Conservation (phyloP, 2,113 vertebrate genomes). For the Gobius niger region DNA sequence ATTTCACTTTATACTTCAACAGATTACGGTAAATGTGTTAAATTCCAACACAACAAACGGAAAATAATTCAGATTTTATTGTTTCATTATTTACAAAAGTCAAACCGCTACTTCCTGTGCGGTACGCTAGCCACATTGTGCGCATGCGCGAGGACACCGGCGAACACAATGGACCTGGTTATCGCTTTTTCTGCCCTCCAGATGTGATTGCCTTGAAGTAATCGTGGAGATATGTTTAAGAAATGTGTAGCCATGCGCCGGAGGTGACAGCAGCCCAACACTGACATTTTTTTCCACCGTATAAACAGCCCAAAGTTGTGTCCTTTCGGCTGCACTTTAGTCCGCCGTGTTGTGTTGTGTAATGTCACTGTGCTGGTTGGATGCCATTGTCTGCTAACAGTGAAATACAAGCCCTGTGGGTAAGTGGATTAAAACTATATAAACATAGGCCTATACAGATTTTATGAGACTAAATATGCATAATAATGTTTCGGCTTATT, state of each 20-base stretch:
- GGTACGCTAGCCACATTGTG: accelerated
- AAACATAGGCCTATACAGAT: background rate
- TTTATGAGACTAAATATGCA: too few species aligned
- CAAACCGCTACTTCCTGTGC: conserved; percentile 25
- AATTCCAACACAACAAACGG: too few species aligned
- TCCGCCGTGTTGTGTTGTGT: too few species aligned
- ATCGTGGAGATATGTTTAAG: background rate
- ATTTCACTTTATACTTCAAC: too few species aligned
- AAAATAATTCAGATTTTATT: background rate
- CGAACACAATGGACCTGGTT: conserved; percentile 61
- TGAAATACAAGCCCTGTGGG: conserved; percentile 38
- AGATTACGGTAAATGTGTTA: too few species aligned
- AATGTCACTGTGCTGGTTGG: background rate
- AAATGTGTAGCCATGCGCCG: background rate
- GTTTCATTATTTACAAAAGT: background rate
- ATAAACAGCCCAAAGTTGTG: background rate
- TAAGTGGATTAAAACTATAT: conserved; percentile 30
- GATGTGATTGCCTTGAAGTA: background rate
- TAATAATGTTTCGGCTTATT: too few species aligned
- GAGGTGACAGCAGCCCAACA: background rate
- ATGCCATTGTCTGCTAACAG: conserved; percentile 41
- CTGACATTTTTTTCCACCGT: background rate
- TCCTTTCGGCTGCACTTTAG: background rate
- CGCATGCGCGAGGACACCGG: conserved; percentile 58
- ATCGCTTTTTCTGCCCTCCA: background rate